Percentiles rank a stretch among this genome's conserved stretches.
phyloP scores from a whole-genome alignment of 2,888 invertebrate species.

The Pseudolycoriella hygida region DNA sequence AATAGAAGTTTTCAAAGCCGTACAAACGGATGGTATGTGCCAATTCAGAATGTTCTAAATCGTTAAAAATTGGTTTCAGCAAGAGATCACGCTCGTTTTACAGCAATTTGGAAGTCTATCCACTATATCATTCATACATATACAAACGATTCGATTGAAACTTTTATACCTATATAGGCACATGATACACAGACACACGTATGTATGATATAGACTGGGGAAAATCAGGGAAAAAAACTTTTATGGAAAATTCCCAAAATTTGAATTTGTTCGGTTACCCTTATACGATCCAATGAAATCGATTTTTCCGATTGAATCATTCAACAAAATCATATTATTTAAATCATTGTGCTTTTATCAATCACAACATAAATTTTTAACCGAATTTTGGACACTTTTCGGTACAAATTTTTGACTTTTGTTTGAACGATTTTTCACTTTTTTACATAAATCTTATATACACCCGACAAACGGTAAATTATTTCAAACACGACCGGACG shows the following conservation, averaged over 20 bases:
- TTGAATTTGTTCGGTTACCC: not conserved
- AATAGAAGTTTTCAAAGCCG: too few relatives aligned
- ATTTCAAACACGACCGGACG: constrained; percentile 20
- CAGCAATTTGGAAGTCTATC: too few relatives aligned
- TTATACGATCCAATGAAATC: not conserved
- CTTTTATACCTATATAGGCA: not conserved
- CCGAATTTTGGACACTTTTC: not conserved
- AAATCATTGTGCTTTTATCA: too few relatives aligned
- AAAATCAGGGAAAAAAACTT: not conserved
- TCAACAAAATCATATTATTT: not conserved
- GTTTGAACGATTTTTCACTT: constrained; percentile 1
- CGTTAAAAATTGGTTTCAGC: too few relatives aligned
- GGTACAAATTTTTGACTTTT: not conserved
- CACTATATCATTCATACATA: not conserved
- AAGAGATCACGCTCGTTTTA: too few relatives aligned
- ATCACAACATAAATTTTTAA: not conserved
- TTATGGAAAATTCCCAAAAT: constrained; percentile 2
- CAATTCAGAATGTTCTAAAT: too few relatives aligned
- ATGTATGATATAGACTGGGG: not conserved
- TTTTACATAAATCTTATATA: not conserved
- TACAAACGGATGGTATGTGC: too few relatives aligned
- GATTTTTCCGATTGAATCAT: not conserved
- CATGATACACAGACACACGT: not conserved
- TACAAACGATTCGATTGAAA: not conserved
- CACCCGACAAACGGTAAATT: constrained; percentile 4